Conservation (phyloP, 1,140 invertebrate species). For the Augochlora pura region DNA sequence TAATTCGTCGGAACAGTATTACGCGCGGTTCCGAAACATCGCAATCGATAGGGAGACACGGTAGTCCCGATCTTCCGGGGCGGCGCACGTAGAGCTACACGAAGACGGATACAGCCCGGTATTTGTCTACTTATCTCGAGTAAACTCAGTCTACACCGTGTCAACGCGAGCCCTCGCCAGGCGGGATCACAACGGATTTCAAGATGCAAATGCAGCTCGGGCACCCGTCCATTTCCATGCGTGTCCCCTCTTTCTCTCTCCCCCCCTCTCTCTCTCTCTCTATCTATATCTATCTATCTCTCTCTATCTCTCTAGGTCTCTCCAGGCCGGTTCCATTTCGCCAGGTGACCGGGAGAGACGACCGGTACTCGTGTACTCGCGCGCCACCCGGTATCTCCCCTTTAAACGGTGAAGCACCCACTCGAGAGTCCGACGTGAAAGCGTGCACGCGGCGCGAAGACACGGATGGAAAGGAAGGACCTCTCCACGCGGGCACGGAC, state of each 20-base stretch:
- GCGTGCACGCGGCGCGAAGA: too few species aligned
- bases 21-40: constrained; percentile 45
- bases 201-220: constrained; percentile 61
- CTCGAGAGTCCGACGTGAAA: too few species aligned
- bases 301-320: too few species aligned
- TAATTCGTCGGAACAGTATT: constrained; percentile 55
- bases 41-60: constrained; percentile 33
- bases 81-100: constrained; percentile 50
- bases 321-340: too few species aligned
- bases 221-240: constrained; percentile 43
- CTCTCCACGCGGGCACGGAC: constrained; percentile 2
- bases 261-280: too few species aligned
- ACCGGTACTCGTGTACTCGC: too few species aligned
- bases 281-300: too few species aligned
- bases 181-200: constrained; percentile 63
- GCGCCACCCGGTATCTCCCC: constrained; percentile 23
- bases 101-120: constrained; percentile 44
- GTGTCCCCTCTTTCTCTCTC: not conserved
- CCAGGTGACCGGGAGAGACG: too few species aligned
- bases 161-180: constrained; percentile 52
- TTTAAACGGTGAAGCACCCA: constrained; percentile 42
- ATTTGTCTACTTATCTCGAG: constrained; percentile 65
- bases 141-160: constrained; percentile 61
- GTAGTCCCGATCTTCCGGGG: constrained; percentile 40
- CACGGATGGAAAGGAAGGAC: not conserved